Percentiles rank a stretch among this genome's conserved stretches.
These are phyloP conservation scores for Drosophila mayri DNA, from an alignment of 1,140 invertebrate genomes.

Conservation along the genomic window DNA sequence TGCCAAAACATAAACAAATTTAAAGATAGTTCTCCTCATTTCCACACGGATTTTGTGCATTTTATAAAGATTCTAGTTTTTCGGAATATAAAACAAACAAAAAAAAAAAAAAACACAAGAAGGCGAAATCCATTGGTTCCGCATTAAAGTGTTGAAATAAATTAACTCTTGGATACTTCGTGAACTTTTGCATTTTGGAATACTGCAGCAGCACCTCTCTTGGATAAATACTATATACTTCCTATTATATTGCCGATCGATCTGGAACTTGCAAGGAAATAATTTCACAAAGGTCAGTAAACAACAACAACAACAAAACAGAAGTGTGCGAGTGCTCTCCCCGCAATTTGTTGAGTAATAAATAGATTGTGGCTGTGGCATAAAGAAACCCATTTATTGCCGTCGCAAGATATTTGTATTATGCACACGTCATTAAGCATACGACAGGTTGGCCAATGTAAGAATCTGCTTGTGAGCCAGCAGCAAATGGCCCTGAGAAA, in stretches of 20 bases:
- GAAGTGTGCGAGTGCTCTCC: neutral
- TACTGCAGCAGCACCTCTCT: constrained; percentile 29
- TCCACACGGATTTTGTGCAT: constrained; percentile 31
- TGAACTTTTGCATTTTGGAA: constrained; percentile 49
- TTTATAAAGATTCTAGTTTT: constrained; percentile 37
- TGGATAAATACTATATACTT: constrained; percentile 29
- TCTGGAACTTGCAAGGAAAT: constrained; percentile 21
- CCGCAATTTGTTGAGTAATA: constrained; percentile 25
- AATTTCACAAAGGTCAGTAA: constrained; percentile 44
- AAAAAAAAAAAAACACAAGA: constrained; percentile 13
- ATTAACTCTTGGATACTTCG: constrained; percentile 33
- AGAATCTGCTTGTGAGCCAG: constrained; percentile 32
- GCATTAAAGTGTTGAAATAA: constrained; percentile 52
- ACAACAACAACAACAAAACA: constrained; percentile 6
- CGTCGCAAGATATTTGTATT: constrained; percentile 42
- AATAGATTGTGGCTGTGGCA: constrained; percentile 26
- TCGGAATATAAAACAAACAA: constrained; percentile 19
- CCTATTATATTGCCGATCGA: constrained; percentile 9
- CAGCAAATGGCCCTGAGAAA: constrained; percentile 14
- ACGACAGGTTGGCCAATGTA: constrained; percentile 47
- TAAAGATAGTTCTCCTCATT: neutral
- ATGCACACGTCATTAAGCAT: constrained; percentile 46
- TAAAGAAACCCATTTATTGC: constrained; percentile 36
- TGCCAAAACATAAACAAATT: constrained; percentile 35
- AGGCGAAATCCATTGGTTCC: constrained; percentile 43